Percentiles rank a stretch among this genome's conserved stretches.
Evolutionary conservation across 2,113 vertebrate genomes (phyloP).

Genomic region (Hemichromis elongatus): DNA sequence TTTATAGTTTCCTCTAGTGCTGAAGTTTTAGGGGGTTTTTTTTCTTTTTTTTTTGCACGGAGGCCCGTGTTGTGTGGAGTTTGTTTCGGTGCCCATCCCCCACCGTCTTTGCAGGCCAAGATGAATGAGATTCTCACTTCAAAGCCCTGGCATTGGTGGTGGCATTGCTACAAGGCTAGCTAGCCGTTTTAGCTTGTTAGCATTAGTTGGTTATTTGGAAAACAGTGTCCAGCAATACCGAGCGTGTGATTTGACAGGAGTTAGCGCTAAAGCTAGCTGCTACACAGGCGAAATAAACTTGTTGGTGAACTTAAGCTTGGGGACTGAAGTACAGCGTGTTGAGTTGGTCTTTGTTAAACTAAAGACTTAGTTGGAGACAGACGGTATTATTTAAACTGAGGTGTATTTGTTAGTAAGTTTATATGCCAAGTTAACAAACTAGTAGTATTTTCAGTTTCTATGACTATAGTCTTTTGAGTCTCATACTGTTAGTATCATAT

Average conservation of each 20-base stretch:
- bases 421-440: background rate
- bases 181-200: constrained; percentile 28
- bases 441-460: background rate
- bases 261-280: background rate
- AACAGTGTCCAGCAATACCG: background rate
- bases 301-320: constrained; percentile 12
- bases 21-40: constrained; percentile 17
- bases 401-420: background rate
- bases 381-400: background rate
- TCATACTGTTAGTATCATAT: background rate
- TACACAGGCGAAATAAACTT: constrained; percentile 2
- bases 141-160: constrained; percentile 65
- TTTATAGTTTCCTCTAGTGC: background rate
- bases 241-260: background rate
- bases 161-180: constrained; percentile 57
- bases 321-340: background rate
- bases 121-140: constrained; percentile 75
- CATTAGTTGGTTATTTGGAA: constrained; percentile 7
- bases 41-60: background rate
- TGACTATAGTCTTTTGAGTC: background rate
- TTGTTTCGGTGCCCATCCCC: constrained; percentile 73
- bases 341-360: background rate
- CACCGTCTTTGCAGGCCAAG: constrained; percentile 72
- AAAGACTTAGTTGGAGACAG: background rate
- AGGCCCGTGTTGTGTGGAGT: constrained; percentile 74